These are phyloP conservation scores for Plodia interpunctella DNA, from an alignment of 1,140 invertebrate species.

Conservation along the genomic window DNA sequence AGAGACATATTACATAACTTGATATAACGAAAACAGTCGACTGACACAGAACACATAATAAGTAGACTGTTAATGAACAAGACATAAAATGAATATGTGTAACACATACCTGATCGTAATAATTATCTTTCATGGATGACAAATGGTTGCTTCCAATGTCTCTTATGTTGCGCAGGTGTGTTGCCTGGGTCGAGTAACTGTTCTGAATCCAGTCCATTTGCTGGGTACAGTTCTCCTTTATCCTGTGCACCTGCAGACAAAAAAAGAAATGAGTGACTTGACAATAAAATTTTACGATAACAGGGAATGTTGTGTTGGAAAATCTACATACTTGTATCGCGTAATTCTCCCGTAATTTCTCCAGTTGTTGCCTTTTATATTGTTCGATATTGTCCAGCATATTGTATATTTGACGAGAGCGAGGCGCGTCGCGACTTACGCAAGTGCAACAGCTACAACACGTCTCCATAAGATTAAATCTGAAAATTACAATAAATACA, in stretches of 20 bases:
- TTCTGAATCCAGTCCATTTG: conserved; percentile 96
- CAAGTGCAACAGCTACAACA: conserved; percentile 83
- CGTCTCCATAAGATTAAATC: conserved; percentile 80
- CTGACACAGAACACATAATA: conserved; percentile 1
- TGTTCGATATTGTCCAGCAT: conserved; percentile 94
- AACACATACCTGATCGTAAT: conserved; percentile 89
- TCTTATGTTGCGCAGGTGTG: conserved; percentile 91
- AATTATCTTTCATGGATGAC: conserved; percentile 91
- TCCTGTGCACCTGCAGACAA: conserved; percentile 84
- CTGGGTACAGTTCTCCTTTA: conserved; percentile 94
- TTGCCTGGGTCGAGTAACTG: conserved; percentile 92
- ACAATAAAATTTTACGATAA: conserved; percentile 76
- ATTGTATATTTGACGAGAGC: conserved; percentile 88
- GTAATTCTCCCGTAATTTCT: conserved; percentile 93
- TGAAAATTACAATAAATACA: conserved; percentile 48
- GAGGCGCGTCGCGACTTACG: conserved; percentile 80
- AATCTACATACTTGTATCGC: conserved; percentile 84
- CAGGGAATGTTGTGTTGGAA: no score
- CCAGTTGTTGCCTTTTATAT: conserved; percentile 92
- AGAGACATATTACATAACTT: neutral
- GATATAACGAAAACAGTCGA: neutral
- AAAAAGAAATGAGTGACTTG: neutral
- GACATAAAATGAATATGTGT: conserved; percentile 3
- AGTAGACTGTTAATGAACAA: neutral
- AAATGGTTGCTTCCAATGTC: conserved; percentile 93